A percentile compares a stretch with the other conserved stretches of the same genome.
These are phyloP conservation scores for Zeugodacus cucurbitae DNA, from an alignment of 1,140 invertebrate species.

Conservation along the genomic window DNA sequence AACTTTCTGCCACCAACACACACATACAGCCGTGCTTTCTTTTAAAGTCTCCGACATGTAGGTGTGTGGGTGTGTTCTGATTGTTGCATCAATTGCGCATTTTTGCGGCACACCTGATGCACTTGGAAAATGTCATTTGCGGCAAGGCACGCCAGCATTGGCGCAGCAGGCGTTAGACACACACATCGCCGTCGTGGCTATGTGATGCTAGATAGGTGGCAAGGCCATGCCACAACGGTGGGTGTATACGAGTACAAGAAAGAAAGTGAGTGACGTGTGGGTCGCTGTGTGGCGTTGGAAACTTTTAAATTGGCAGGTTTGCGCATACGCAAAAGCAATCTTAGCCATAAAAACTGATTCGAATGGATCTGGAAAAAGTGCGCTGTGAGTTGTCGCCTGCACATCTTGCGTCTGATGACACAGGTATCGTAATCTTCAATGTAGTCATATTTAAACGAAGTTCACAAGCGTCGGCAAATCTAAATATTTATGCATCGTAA, in stretches of 20 bases:
- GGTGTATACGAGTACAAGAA: background rate
- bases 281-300: background rate
- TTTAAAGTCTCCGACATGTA: background rate
- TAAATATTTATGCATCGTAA: background rate
- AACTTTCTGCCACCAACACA: constrained; percentile 12
- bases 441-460: background rate
- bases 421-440: background rate
- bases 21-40: background rate
- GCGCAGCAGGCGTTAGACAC: background rate
- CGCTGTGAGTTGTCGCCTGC: background rate
- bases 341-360: constrained; percentile 27
- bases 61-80: background rate
- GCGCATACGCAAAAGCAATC: constrained; percentile 2
- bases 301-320: constrained; percentile 37
- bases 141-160: background rate
- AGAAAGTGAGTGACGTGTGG: background rate
- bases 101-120: constrained; percentile 35
- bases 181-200: background rate
- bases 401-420: background rate
- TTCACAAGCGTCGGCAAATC: background rate
- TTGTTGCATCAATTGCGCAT: constrained; percentile 24
- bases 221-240: background rate
- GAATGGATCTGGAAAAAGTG: background rate
- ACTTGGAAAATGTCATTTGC: constrained; percentile 35
- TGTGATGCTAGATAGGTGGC: background rate